Base-by-base conservation (phyloP, 2,797 vertebrate genomes). In the Cyclopterus lumpus region DNA sequence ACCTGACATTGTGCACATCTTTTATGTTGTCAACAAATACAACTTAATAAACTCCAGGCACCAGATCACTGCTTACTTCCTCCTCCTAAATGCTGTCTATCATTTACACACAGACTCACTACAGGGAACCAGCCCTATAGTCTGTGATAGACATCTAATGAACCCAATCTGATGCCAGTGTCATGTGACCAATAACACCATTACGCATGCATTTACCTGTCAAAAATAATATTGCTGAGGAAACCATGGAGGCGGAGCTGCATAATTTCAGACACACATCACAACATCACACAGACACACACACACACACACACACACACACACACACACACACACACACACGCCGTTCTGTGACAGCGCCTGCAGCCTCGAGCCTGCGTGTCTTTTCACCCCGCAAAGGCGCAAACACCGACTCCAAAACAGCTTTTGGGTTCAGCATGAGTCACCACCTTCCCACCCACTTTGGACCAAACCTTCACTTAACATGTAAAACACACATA, bases 381-480 rank as follows among this genome's bases (percentile, higher is more conserved):
- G 73, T 64, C 16, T 83, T 76, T 30, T 40, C 57, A 73, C 80
- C 73, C 80, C 58, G 71, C 76, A 71, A 44, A 77, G 76, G 67
- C 76, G 86, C 86, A 62, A 76, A 80, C 24, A 70, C 51, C 51
- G 81, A 63, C 62, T 80, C 83, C 83, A 77, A 84, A 78, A 69
- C 73, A 72, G 40, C 68, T 51, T 76, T 77, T 71, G 71, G 58
- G 66, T 73, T 76, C 80, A 57, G 81, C 32, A 85, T 91, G 88
- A 91, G 69, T 89, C 91, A 91, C 26, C 26, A 28, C 89, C 84
- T 81, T 82, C 81, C 78, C 88, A 77, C 87, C 86, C 87, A 86
- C 83, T 86, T 79, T 68, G 74, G 42, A 74, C 71, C 44, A 82
- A 71, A 82, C 79, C 60, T 74, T 72, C 84, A 66, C 73, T 84